Base-by-base conservation (phyloP, 2,797 vertebrate genomes). In the Microctenopoma lineatum region DNA sequence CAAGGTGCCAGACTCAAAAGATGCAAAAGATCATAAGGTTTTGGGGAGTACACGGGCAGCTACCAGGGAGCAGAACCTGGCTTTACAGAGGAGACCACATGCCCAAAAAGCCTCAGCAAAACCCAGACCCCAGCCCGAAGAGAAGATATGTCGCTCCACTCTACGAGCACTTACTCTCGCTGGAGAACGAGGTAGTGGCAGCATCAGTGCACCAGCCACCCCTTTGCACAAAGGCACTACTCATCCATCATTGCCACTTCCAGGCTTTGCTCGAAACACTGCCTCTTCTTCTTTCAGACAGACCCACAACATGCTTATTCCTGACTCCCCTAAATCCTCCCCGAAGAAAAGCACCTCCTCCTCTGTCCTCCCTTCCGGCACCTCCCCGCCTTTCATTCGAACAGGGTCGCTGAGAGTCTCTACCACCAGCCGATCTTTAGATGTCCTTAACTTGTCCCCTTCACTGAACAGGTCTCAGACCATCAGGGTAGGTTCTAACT, bases 261-360 rank as follows among this genome's bases (percentile, higher is more conserved):
- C 95, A 0, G 90, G 88, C 63, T 98, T 98, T 4, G 92, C 96
- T 0, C 88, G 95, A 44, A 96, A 80, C 84, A 98, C 97, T 0
- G 94, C 96, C 15, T 94, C 96, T 6, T 97, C 95, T 11, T 96
- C 96, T 1, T 96, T 96, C 36, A 93, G 96, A 75, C 84, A 71
- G 47, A 79, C 91, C 46, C 89, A 82, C 50, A 66, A 90, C 1
- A 90, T 92, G 3, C 59, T 80, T 0, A 15, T n/a, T 32, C 58
- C 50, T 44, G 67, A 51, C 21, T 46, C 47, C 36, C 5, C 44
- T 14, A 84, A 76, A 44, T 4, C 29, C 14, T 50, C 48, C n/a
- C 8, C 26, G 0, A 81, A 75, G 42, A 39, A 14, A 4, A n/a
- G 42, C 5, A 21, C 65, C 39, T 15, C 44, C 41, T 53, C 69